Percentiles rank a stretch among this genome's conserved stretches.
Evolutionary conservation across 1,140 invertebrate genomes (phyloP).

Genomic region (Myzus persicae): DNA sequence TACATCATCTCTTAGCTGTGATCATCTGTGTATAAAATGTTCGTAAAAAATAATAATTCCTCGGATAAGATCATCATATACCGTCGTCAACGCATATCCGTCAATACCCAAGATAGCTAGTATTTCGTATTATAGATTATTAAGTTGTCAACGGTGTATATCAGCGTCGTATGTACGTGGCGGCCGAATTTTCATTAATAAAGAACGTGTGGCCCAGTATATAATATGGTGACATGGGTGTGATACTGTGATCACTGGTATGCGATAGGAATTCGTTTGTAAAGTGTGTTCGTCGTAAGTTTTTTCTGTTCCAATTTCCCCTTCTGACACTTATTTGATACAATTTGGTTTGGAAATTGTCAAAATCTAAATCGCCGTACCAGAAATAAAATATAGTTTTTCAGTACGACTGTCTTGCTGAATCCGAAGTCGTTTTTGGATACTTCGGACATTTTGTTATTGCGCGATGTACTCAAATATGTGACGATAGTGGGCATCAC

Average conservation of each 20-base stretch:
- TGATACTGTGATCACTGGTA: neutral
- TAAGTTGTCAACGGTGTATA: neutral
- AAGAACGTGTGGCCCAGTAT: neutral
- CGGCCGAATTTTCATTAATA: neutral
- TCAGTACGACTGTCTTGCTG: neutral
- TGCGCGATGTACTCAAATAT: neutral
- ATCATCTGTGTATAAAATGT: neutral
- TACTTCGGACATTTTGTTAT: too few relatives aligned
- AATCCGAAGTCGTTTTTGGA: too few relatives aligned
- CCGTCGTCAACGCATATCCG: neutral
- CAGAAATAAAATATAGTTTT: neutral
- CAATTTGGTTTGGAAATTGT: neutral
- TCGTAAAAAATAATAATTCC: neutral
- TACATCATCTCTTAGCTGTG: neutral
- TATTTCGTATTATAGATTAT: neutral
- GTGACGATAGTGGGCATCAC: neutral
- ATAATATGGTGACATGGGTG: neutral
- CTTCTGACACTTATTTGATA: neutral
- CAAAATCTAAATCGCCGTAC: neutral
- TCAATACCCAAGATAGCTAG: neutral
- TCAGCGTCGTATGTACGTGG: neutral
- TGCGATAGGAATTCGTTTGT: neutral
- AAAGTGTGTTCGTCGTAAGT: conserved; percentile 5
- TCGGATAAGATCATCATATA: neutral
- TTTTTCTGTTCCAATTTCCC: neutral